Evolutionary conservation across 2,888 invertebrate genomes (phyloP).

Genomic region (Mantis religiosa): DNA sequence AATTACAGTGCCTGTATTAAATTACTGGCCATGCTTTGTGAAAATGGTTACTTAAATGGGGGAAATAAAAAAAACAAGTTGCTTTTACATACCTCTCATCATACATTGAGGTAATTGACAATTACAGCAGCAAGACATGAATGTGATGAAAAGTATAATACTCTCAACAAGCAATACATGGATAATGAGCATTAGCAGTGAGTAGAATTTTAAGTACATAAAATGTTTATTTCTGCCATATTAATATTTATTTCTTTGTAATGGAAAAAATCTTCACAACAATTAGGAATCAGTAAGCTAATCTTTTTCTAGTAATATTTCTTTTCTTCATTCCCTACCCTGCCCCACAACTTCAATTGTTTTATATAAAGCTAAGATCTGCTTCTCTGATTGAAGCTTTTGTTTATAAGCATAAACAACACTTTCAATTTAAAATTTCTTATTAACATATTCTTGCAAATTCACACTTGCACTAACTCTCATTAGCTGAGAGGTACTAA

Average conservation of each 20-base stretch:
- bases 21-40: no score
- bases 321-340: no score
- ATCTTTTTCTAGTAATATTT: no score
- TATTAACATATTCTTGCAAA: not conserved
- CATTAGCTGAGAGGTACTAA: not conserved
- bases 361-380: not conserved
- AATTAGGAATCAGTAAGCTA: no score
- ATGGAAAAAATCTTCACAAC: not conserved
- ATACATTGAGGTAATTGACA: not conserved
- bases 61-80: not conserved
- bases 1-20: no score
- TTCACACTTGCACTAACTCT: not conserved
- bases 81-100: not conserved
- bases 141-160: not conserved
- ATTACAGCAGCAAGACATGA: not conserved
- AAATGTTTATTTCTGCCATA: not conserved
- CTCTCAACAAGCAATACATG: not conserved
- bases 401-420: no score
- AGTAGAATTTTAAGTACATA: not conserved
- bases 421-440: not conserved
- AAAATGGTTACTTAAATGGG: no score
- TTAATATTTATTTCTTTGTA: not conserved
- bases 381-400: no score
- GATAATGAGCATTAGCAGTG: not conserved
- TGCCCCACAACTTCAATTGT: not conserved